phyloP scores from a whole-genome alignment of 2,797 vertebrate species.

The Gymnothorax reevesii region DNA sequence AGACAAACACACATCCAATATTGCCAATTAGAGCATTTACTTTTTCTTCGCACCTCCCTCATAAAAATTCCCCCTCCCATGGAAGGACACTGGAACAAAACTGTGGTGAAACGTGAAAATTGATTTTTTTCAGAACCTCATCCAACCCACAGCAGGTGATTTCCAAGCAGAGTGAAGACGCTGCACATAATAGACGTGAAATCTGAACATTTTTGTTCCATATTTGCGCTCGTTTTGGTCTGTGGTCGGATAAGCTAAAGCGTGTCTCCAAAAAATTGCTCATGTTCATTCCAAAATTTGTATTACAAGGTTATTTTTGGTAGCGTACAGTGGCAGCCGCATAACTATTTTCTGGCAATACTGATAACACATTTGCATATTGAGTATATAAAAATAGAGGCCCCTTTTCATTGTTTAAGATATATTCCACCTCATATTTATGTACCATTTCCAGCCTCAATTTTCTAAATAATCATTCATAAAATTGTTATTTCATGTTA shows the following conservation, averaged over 20 bases:
- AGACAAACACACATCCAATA: too few species aligned
- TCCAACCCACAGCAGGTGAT: neutral
- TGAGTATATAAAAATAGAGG: too few species aligned
- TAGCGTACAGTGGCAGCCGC: too few species aligned
- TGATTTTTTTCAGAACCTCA: neutral
- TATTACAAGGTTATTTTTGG: neutral
- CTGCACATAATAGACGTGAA: too few species aligned
- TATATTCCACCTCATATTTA: too few species aligned
- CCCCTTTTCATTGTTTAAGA: too few species aligned
- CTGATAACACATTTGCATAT: too few species aligned
- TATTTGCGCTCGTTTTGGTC: neutral
- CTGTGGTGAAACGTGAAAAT: neutral
- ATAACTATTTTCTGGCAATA: too few species aligned
- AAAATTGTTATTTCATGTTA: neutral
- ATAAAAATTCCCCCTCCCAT: neutral
- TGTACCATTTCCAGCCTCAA: too few species aligned
- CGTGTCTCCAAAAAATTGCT: neutral
- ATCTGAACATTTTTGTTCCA: neutral
- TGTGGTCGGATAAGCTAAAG: neutral
- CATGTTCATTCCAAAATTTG: neutral
- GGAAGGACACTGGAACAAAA: too few species aligned
- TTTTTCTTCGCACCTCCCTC: neutral
- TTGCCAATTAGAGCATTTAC: neutral
- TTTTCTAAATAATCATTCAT: neutral
- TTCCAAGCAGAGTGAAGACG: neutral